These are phyloP conservation scores for Tragelaphus eurycerus DNA, from an alignment of 2,797 vertebrate species.

Conservation along the genomic window DNA sequence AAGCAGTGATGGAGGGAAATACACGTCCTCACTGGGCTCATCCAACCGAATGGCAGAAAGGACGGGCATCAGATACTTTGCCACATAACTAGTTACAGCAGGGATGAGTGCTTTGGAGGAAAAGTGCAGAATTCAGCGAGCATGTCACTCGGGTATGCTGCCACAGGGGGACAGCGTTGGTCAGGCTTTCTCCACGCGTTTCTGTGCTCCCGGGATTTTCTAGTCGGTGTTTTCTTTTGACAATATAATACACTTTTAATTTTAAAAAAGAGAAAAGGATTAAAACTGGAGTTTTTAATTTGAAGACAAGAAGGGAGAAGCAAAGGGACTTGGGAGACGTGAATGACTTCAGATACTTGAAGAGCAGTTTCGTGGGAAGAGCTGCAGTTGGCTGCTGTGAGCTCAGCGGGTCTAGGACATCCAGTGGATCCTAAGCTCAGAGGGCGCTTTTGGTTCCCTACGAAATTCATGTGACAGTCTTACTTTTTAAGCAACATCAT, in stretches of 20 bases:
- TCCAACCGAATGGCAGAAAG: neutral
- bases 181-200: neutral
- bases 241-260: neutral
- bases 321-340: too few relatives aligned
- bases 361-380: neutral
- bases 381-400: neutral
- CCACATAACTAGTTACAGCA: neutral
- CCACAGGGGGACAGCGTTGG: rapidly evolving
- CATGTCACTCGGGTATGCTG: rapidly evolving
- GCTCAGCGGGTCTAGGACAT: rapidly evolving
- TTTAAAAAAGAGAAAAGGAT: neutral
- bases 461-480: neutral
- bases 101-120: neutral
- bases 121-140: too few relatives aligned
- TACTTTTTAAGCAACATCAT: neutral
- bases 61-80: neutral
- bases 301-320: neutral
- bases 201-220: neutral
- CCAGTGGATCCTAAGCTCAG: neutral
- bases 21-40: neutral
- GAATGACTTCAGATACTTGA: neutral
- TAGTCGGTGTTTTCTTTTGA: neutral
- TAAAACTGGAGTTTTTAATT: neutral
- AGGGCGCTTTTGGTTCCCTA: neutral
- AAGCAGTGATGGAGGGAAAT: neutral